Evolutionary conservation across 1,140 invertebrate genomes (phyloP).

Genomic region (Papilio helenus): DNA sequence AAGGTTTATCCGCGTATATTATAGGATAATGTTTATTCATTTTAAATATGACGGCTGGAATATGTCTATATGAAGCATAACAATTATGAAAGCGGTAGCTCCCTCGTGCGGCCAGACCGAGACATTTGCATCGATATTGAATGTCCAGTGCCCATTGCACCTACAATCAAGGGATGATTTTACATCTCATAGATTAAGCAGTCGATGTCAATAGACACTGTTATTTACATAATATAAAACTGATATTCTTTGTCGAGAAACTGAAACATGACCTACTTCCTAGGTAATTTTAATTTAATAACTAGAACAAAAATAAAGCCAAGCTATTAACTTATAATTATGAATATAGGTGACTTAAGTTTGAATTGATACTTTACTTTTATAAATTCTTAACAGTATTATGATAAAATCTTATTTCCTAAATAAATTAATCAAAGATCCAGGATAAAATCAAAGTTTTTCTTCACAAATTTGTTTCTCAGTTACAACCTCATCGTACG

Average conservation of each 20-base stretch:
- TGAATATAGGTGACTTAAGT: too few species aligned
- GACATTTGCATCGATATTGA: slow-evolving; percentile 81
- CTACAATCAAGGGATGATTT: slow-evolving; percentile 71
- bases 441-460: too few species aligned
- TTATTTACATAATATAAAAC: too few species aligned
- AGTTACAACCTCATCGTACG: neutral
- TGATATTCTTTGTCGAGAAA: too few species aligned
- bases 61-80: slow-evolving; percentile 20
- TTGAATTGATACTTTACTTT: too few species aligned
- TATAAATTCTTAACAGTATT: too few species aligned
- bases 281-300: too few species aligned
- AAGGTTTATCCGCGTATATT: neutral
- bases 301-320: too few species aligned
- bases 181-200: slow-evolving; percentile 58
- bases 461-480: neutral
- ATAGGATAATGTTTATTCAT: slow-evolving; percentile 8
- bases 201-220: neutral
- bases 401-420: too few species aligned
- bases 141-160: slow-evolving; percentile 67
- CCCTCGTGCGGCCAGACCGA: slow-evolving; percentile 44
- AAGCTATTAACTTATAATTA: too few species aligned
- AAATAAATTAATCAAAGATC: too few species aligned
- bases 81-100: slow-evolving; percentile 26
- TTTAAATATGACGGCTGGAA: neutral
- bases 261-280: too few species aligned